phyloP scores from a whole-genome alignment of 2,888 invertebrate genomes.

The Eretmocerus hayati region DNA sequence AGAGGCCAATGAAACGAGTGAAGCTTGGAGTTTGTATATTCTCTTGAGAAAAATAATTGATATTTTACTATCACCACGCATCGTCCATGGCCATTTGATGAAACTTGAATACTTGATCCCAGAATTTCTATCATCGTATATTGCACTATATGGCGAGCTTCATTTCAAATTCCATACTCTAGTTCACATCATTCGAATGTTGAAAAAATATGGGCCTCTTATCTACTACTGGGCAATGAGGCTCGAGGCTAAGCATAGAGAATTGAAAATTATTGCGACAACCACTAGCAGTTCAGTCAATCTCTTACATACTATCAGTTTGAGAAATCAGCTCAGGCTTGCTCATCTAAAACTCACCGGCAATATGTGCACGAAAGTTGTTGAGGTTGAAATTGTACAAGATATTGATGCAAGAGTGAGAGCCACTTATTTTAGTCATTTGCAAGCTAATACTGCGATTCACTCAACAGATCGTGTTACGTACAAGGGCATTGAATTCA shows the following conservation, averaged over 20 bases:
- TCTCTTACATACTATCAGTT: neutral
- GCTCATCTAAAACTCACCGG: neutral
- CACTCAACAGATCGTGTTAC: neutral
- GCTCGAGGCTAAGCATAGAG: conserved; percentile 18
- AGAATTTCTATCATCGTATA: conserved; percentile 15
- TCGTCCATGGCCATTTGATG: conserved; percentile 8
- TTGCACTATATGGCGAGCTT: conserved; percentile 11
- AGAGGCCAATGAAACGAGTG: no score
- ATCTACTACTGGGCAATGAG: conserved; percentile 23
- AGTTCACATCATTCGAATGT: conserved; percentile 16
- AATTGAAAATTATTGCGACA: neutral
- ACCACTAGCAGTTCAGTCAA: neutral
- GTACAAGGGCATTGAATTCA: neutral
- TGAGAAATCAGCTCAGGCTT: neutral
- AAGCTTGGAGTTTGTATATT: neutral
- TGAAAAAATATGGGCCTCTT: conserved; percentile 19
- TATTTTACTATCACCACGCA: conserved; percentile 12
- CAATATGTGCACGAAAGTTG: neutral
- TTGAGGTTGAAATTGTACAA: neutral
- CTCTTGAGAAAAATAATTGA: conserved; percentile 5
- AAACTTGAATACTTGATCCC: conserved; percentile 9
- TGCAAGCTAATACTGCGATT: neutral
- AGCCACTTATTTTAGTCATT: neutral
- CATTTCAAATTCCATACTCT: conserved; percentile 25
- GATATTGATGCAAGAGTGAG: neutral